Evolutionary conservation across 2,888 invertebrate genomes (phyloP).

Genomic region (Lydus trimaculatus): DNA sequence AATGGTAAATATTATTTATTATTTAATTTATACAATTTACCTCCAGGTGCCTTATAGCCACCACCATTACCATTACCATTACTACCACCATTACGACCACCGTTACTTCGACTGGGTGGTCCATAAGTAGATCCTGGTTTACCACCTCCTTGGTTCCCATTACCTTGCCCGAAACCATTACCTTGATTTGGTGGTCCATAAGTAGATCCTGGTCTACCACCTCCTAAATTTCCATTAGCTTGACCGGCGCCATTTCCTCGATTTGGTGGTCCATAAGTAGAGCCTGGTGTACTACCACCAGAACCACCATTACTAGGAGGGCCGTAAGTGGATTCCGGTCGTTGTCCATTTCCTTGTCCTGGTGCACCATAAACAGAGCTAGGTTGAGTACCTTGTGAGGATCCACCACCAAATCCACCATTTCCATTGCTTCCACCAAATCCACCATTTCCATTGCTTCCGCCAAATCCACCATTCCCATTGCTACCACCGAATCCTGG

Average conservation of each 20-base stretch:
- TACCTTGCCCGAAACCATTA: constrained; percentile 16
- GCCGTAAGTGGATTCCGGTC: constrained; percentile 42
- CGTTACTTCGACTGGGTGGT: constrained; percentile 26
- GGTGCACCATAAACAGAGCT: constrained; percentile 60
- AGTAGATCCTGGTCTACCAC: constrained; percentile 24
- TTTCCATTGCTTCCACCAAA: constrained; percentile 7
- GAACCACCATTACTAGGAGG: constrained; percentile 36
- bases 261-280: constrained; percentile 41
- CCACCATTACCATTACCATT: too few species aligned
- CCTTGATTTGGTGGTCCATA: constrained; percentile 36
- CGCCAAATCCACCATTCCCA: constrained; percentile 22
- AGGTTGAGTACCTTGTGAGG: constrained; percentile 29
- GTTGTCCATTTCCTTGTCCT: constrained; percentile 42
- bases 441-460: too few species aligned
- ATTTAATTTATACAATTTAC: background rate
- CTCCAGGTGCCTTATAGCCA: background rate
- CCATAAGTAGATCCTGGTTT: constrained; percentile 36
- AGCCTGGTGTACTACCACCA: constrained; percentile 38
- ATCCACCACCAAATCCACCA: constrained; percentile 16
- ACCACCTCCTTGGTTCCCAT: constrained; percentile 15
- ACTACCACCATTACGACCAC: too few species aligned
- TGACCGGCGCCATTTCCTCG: constrained; percentile 9
- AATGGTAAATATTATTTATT: background rate
- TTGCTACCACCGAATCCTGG: constrained; percentile 34
- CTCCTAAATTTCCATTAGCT: constrained; percentile 22